phyloP scores from a whole-genome alignment of 1,140 invertebrate species.

The Tribolium castaneum region DNA sequence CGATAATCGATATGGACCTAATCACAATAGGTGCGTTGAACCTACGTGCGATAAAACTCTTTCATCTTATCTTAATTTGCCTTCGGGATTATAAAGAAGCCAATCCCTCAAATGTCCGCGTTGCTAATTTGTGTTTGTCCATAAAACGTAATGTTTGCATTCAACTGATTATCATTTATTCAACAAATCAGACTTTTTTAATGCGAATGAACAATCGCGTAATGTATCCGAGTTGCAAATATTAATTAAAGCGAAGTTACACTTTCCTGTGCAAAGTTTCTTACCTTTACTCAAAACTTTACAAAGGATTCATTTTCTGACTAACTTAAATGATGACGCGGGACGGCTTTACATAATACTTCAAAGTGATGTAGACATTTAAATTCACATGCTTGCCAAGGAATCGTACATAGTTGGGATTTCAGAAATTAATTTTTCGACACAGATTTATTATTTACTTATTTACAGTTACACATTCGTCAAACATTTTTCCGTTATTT shows the following conservation, averaged over 20 bases:
- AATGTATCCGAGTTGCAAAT: slow-evolving; percentile 2
- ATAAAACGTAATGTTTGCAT: slow-evolving; percentile 8
- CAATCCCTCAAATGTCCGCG: not conserved
- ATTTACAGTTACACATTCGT: not conserved
- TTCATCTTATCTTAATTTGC: slow-evolving; percentile 28
- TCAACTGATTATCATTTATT: not conserved
- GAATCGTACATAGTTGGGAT: not conserved
- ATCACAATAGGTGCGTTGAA: slow-evolving; percentile 18
- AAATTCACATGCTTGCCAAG: not conserved
- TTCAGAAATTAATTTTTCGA: not conserved
- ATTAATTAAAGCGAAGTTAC: slow-evolving; percentile 19
- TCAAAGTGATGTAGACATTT: not conserved
- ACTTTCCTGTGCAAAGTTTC: not conserved
- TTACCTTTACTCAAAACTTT: not conserved
- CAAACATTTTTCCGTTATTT: not conserved
- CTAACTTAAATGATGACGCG: slow-evolving; percentile 2
- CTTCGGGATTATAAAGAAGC: slow-evolving; percentile 20
- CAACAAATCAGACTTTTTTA: not conserved
- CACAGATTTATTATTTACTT: not conserved
- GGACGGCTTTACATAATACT: slow-evolving; percentile 1
- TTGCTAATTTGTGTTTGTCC: slow-evolving; percentile 1
- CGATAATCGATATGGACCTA: slow-evolving; percentile 22
- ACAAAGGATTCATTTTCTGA: slow-evolving; percentile 19
- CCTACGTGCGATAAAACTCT: not conserved
- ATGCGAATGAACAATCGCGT: not conserved